Conservation (phyloP, 2,888 invertebrate species). For the Eurois occulta region DNA sequence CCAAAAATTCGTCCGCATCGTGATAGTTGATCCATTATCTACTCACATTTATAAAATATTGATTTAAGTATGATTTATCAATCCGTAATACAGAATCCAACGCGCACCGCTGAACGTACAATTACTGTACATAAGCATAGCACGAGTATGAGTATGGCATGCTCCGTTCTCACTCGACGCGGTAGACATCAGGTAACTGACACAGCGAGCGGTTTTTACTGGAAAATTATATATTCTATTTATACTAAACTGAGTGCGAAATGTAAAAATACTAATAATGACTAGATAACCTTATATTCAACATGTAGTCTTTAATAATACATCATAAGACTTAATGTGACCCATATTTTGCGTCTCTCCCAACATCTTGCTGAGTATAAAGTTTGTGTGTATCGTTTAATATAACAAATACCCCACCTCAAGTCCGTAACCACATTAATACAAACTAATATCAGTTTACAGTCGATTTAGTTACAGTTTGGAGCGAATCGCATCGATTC, state of each 20-base stretch:
- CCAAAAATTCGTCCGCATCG: too few relatives aligned
- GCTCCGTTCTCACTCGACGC: too few relatives aligned
- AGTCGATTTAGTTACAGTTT: conserved; percentile 91
- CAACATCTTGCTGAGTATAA: conserved; percentile 17
- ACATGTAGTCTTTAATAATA: conserved; percentile 58
- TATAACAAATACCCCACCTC: conserved; percentile 77
- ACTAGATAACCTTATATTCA: too few relatives aligned
- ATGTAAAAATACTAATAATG: conserved; percentile 45
- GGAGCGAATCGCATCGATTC: conserved; percentile 93
- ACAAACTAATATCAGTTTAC: conserved; percentile 63
- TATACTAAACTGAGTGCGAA: neutral
- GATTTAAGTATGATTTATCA: too few relatives aligned
- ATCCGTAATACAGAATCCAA: too few relatives aligned
- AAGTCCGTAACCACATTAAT: conserved; percentile 76
- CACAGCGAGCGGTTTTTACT: too few relatives aligned
- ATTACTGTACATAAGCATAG: too few relatives aligned
- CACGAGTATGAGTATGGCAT: too few relatives aligned
- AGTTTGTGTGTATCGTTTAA: conserved; percentile 55
- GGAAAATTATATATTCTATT: neutral
- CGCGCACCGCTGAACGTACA: too few relatives aligned
- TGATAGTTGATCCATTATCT: too few relatives aligned
- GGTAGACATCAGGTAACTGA: too few relatives aligned
- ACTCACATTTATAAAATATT: too few relatives aligned
- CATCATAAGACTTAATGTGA: conserved; percentile 33
- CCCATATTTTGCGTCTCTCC: conserved; percentile 37